Evolutionary conservation across 2,888 invertebrate species (phyloP).

Genomic region (Archaeoteleia sp.): DNA sequence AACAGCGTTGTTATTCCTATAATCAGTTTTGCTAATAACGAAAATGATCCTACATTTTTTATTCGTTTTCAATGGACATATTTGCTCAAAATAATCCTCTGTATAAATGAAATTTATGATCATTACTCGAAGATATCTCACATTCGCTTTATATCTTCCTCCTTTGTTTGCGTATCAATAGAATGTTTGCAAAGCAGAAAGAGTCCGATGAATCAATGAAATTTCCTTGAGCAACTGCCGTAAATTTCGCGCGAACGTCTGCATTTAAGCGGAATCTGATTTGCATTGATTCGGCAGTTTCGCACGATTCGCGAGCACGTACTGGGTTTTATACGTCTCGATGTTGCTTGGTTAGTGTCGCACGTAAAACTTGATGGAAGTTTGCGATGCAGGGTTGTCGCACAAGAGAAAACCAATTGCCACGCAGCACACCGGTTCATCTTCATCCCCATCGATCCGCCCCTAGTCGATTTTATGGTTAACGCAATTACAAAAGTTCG

Average conservation of each 20-base stretch:
- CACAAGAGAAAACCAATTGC: conserved; percentile 22
- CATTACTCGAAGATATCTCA: neutral
- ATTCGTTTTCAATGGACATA: neutral
- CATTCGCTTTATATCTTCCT: conserved; percentile 6
- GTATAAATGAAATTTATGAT: conserved; percentile 4
- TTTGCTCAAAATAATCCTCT: neutral
- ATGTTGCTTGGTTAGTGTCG: neutral
- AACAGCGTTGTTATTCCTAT: neutral
- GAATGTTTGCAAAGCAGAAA: conserved; percentile 9
- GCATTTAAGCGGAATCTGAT: conserved; percentile 35
- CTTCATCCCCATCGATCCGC: conserved; percentile 18
- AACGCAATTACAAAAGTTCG: conserved; percentile 30
- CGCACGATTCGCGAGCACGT: conserved; percentile 13
- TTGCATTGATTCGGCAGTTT: conserved; percentile 22
- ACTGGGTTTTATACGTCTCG: conserved; percentile 23
- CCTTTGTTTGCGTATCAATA: conserved; percentile 16
- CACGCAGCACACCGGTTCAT: conserved; percentile 30
- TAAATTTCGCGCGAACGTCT: conserved; percentile 27
- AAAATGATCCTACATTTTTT: neutral
- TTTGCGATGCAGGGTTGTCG: conserved; percentile 6
- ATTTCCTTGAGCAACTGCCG: conserved; percentile 19
- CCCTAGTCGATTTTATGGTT: conserved; percentile 14
- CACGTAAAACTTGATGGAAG: conserved; percentile 9
- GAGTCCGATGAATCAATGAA: conserved; percentile 15
- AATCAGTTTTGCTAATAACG: neutral